Conservation (phyloP, 2,888 invertebrate species). For the Megamerina dolium region DNA sequence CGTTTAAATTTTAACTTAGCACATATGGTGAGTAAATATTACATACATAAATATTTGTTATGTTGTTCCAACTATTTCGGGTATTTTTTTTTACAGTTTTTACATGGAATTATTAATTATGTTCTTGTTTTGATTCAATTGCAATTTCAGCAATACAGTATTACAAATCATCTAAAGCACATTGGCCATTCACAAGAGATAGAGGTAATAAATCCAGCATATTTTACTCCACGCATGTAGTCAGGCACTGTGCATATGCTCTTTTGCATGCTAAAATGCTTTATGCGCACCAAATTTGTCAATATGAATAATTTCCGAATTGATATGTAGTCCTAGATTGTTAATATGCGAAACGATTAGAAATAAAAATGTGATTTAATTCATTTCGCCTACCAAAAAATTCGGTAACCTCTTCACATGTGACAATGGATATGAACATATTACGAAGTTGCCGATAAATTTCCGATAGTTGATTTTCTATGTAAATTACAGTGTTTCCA, state of each 20-base stretch:
- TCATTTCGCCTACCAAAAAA: too few relatives aligned
- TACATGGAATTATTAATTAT: constrained; percentile 37
- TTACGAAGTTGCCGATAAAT: too few relatives aligned
- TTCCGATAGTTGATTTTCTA: too few relatives aligned
- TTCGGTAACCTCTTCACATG: too few relatives aligned
- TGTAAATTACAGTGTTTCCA: too few relatives aligned
- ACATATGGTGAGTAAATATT: constrained; percentile 29
- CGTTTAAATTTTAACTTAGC: constrained; percentile 27
- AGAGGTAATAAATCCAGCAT: too few relatives aligned
- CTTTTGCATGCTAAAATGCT: too few relatives aligned
- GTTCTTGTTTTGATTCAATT: constrained; percentile 40
- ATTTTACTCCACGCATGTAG: too few relatives aligned
- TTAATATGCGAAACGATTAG: too few relatives aligned
- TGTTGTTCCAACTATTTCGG: not conserved
- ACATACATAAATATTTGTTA: not conserved
- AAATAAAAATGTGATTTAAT: too few relatives aligned
- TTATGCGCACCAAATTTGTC: constrained; percentile 19
- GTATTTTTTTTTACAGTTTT: constrained; percentile 24
- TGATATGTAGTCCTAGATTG: constrained; percentile 16
- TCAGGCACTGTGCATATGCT: too few relatives aligned
- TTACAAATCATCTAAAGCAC: constrained; percentile 17
- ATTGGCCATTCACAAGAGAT: constrained; percentile 19
- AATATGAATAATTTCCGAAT: constrained; percentile 11
- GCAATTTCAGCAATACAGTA: constrained; percentile 35
- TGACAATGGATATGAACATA: too few relatives aligned